A percentile compares a stretch with the other conserved stretches of the same genome.
Evolutionary conservation across 2,888 invertebrate species (phyloP).

Genomic region (Omphaloscelis lunosa): DNA sequence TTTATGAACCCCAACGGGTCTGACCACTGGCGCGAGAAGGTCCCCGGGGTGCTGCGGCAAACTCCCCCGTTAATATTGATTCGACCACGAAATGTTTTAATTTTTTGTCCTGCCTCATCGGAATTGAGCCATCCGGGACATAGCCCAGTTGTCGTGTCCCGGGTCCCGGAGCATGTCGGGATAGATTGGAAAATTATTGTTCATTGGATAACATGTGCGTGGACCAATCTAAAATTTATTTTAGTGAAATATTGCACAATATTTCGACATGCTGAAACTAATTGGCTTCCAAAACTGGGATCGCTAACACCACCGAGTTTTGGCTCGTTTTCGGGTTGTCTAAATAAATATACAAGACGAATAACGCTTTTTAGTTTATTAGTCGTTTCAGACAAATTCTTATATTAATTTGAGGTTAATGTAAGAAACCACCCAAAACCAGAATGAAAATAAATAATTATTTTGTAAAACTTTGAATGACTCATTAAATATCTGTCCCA

Average conservation of each 20-base stretch:
- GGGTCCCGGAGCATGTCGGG: constrained; percentile 40
- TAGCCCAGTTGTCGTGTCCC: constrained; percentile 50
- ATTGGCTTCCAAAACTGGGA: constrained; percentile 38
- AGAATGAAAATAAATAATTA: background rate
- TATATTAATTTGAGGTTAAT: background rate
- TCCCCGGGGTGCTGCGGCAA: constrained; percentile 64
- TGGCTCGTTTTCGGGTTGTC: background rate
- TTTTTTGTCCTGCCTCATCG: constrained; percentile 67
- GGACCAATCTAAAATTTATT: constrained; percentile 39
- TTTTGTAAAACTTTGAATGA: background rate
- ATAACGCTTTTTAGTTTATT: background rate
- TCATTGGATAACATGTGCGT: constrained; percentile 26
- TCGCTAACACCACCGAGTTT: constrained; percentile 6
- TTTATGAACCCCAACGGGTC: constrained; percentile 60
- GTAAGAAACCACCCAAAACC: background rate
- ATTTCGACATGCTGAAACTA: constrained; percentile 41
- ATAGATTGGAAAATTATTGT: constrained; percentile 56
- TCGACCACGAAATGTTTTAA: constrained; percentile 72
- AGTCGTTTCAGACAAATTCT: background rate
- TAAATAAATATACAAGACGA: background rate
- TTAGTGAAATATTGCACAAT: constrained; percentile 39
- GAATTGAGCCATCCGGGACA: constrained; percentile 60
- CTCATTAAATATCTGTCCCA: constrained; percentile 63
- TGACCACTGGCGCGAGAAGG: constrained; percentile 63
- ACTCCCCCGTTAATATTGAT: constrained; percentile 74